Percentiles rank a stretch among this genome's conserved stretches.
phyloP scores from a whole-genome alignment of 2,888 invertebrate genomes.

The Frankliniella intonsa region DNA sequence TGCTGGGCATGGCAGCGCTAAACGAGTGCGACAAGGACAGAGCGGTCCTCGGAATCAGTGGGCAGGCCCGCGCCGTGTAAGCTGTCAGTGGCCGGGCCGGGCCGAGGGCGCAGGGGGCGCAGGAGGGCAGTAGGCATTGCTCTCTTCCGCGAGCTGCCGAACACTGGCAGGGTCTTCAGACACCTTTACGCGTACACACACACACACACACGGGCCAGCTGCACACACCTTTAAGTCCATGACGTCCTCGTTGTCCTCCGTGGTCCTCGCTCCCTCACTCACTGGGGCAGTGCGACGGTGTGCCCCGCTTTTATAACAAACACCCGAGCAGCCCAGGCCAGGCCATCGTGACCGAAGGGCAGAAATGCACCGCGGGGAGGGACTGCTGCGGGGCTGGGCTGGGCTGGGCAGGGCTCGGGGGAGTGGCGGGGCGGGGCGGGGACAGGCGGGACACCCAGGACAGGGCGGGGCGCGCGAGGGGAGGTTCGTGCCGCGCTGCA shows the following conservation, averaged over 20 bases:
- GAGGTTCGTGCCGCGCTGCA: too few species aligned
- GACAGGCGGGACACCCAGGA: not conserved
- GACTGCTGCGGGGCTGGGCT: not conserved
- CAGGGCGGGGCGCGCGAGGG: too few species aligned
- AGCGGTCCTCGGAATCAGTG: too few species aligned
- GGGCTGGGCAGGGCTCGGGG: not conserved
- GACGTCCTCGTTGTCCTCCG: not conserved
- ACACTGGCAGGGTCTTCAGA: too few species aligned
- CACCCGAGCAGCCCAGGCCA: not conserved
- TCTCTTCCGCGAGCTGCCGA: too few species aligned
- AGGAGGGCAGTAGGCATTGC: too few species aligned
- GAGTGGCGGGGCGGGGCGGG: not conserved
- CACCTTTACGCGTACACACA: not conserved
- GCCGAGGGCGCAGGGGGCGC: too few species aligned
- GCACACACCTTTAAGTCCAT: constrained; percentile 8
- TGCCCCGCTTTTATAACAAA: not conserved
- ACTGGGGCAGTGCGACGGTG: not conserved
- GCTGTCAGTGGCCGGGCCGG: too few species aligned
- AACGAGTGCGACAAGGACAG: too few species aligned
- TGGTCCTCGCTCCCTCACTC: not conserved
- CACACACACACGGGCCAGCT: not conserved
- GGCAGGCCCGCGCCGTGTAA: too few species aligned
- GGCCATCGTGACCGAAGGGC: not conserved
- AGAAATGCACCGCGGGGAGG: not conserved
- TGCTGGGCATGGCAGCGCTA: too few species aligned